phyloP scores from a whole-genome alignment of 2,888 invertebrate genomes.

The Agonopterix heracliana region DNA sequence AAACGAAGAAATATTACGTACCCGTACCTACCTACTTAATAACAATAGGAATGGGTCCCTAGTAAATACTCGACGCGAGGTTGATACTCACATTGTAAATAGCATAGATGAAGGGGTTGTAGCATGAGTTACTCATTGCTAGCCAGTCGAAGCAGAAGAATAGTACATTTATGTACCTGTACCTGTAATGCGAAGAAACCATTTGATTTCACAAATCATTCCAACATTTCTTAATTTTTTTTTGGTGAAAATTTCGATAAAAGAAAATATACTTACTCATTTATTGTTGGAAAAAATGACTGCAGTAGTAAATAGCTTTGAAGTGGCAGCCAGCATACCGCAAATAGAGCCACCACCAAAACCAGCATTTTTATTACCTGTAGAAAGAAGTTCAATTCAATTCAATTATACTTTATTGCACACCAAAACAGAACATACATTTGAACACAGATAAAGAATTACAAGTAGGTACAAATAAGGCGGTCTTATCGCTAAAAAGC shows the following conservation, averaged over 20 bases:
- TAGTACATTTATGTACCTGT: constrained; percentile 88
- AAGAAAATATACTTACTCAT: constrained; percentile 74
- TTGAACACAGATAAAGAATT: no score
- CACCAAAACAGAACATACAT: no score
- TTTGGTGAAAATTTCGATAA: neutral
- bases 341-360: constrained; percentile 87
- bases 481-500: no score
- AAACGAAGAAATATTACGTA: no score
- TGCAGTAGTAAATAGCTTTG: constrained; percentile 84
- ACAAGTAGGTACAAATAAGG: no score
- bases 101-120: constrained; percentile 93
- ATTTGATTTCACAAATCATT: no score
- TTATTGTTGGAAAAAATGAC: constrained; percentile 81
- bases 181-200: constrained; percentile 66
- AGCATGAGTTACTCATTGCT: constrained; percentile 93
- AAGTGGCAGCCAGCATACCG: constrained; percentile 89
- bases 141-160: constrained; percentile 93
- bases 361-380: constrained; percentile 94
- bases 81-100: constrained; percentile 85
- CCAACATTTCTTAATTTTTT: no score
- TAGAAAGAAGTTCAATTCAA: constrained; percentile 8
- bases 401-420: no score
- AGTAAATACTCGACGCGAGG: neutral
- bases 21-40: no score
- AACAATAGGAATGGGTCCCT: no score